Percentiles rank a stretch among this genome's conserved stretches.
phyloP scores from a whole-genome alignment of 2,797 vertebrate species.

The Monodelphis domestica region DNA sequence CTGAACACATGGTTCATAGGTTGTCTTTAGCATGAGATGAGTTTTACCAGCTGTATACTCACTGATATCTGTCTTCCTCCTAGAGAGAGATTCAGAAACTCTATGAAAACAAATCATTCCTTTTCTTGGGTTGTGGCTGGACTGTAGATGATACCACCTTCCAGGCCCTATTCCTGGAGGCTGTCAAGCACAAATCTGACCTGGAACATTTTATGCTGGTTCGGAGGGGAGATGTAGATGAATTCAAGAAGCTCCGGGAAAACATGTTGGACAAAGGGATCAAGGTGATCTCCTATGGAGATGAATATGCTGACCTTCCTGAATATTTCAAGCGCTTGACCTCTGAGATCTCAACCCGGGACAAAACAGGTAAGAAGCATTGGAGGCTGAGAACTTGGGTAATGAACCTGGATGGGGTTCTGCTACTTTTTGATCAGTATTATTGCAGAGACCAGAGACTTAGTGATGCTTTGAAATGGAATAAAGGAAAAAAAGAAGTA shows the following conservation, averaged over 20 bases:
- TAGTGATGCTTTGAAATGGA: not conserved
- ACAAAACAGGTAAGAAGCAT: constrained; percentile 80
- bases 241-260: constrained; percentile 97
- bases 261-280: constrained; percentile 99
- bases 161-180: constrained; percentile 96
- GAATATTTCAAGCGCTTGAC: constrained; percentile 95
- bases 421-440: not conserved
- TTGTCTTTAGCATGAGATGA: constrained; percentile 14
- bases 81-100: constrained; percentile 98
- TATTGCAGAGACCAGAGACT: not conserved
- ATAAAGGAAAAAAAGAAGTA: no score
- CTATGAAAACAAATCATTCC: constrained; percentile 95
- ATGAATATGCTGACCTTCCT: constrained; percentile 92
- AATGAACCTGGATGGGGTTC: not conserved
- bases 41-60: constrained; percentile 5
- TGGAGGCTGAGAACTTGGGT: not conserved
- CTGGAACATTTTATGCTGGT: constrained; percentile 98
- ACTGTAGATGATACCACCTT: constrained; percentile 98
- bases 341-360: constrained; percentile 92
- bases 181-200: constrained; percentile 96
- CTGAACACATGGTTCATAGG: not conserved
- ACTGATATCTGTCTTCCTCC: constrained; percentile 61
- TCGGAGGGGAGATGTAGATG: constrained; percentile 93
- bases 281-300: constrained; percentile 96
- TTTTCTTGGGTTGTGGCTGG: constrained; percentile 96